A percentile compares a stretch with the other conserved stretches of the same genome.
phyloP scores from a whole-genome alignment of 64 coral and sea anemone genomes.

The Actinia equina region DNA sequence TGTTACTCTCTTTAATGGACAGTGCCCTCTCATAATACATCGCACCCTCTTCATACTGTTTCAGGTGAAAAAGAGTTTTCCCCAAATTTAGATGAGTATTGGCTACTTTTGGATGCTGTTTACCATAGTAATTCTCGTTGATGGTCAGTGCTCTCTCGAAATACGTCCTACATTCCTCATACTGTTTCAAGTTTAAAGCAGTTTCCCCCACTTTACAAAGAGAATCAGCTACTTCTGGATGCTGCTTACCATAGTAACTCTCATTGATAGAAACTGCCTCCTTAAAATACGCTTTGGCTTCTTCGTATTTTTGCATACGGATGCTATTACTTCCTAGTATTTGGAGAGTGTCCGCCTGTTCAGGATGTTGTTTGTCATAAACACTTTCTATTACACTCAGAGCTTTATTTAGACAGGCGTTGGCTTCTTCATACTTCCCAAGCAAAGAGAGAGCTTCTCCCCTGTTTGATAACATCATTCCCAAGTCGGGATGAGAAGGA shows the following conservation, averaged over 20 bases:
- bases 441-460: background rate
- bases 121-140: too few relatives aligned
- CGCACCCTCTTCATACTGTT: too few relatives aligned
- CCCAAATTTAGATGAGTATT: too few relatives aligned
- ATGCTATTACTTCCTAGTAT: background rate
- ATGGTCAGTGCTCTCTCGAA: background rate
- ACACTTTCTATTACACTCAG: background rate
- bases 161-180: background rate
- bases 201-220: background rate
- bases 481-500: background rate
- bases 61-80: too few relatives aligned
- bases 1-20: background rate
- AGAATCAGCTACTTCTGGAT: background rate
- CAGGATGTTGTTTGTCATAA: background rate
- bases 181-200: background rate
- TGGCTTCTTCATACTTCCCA: background rate
- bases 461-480: background rate
- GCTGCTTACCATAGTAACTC: background rate
- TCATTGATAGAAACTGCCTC: background rate
- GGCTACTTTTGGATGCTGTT: too few relatives aligned
- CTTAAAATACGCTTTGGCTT: constrained; percentile 6
- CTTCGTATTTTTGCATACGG: background rate
- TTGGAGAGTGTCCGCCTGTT: background rate
- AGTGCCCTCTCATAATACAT: constrained; percentile 4
- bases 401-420: background rate